Conservation (phyloP, 1,140 invertebrate species). For the Lycorma delicatula region DNA sequence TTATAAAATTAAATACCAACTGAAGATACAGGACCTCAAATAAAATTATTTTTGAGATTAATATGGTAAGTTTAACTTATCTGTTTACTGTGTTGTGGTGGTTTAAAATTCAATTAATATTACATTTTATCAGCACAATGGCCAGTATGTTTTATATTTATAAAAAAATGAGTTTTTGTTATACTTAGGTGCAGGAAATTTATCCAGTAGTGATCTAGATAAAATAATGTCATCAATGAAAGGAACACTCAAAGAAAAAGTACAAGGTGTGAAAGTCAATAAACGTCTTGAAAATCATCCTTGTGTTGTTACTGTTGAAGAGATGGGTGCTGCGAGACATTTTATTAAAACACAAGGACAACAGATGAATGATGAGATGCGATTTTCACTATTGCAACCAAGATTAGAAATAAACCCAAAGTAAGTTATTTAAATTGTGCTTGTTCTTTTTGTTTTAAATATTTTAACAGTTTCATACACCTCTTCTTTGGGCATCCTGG, state of each 20-base stretch:
- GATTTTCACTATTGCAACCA: constrained; percentile 79
- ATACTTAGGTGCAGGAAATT: constrained; percentile 50
- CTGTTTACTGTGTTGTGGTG: too few species aligned
- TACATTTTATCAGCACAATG: not conserved
- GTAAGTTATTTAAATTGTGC: constrained; percentile 47
- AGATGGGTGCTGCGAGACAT: constrained; percentile 92
- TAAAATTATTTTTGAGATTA: too few species aligned
- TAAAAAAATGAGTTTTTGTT: constrained; percentile 9
- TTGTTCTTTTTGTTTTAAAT: too few species aligned
- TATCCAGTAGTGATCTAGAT: constrained; percentile 63
- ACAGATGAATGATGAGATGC: constrained; percentile 73
- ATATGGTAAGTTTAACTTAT: too few species aligned
- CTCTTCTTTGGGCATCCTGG: too few species aligned
- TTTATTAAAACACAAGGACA: constrained; percentile 85
- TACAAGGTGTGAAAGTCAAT: constrained; percentile 64
- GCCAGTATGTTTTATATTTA: not conserved
- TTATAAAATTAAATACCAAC: too few species aligned
- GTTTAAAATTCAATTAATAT: constrained; percentile 17
- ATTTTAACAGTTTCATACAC: too few species aligned
- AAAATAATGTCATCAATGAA: constrained; percentile 72
- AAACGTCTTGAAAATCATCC: constrained; percentile 57
- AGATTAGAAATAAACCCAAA: constrained; percentile 89
- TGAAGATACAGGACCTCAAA: too few species aligned
- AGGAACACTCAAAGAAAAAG: constrained; percentile 62
- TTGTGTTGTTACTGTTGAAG: constrained; percentile 61